phyloP scores from a whole-genome alignment of 2,797 vertebrate genomes.

The Gambusia yucatana region DNA sequence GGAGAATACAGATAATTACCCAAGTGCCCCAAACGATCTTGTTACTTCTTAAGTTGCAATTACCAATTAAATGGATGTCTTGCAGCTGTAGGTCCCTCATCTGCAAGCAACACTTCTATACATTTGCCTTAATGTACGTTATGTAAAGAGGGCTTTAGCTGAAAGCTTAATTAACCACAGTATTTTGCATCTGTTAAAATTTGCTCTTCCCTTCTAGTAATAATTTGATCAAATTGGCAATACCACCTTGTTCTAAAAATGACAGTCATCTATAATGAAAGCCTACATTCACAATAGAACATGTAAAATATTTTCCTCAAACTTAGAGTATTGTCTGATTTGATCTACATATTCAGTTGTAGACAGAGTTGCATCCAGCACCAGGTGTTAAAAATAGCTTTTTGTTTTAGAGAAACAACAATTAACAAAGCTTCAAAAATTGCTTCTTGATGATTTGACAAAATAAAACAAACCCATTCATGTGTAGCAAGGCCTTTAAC shows the following conservation, averaged over 20 bases:
- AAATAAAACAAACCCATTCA: neutral
- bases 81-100: slow-evolving; percentile 15
- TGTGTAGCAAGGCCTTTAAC: neutral
- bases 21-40: slow-evolving; percentile 39
- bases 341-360: neutral
- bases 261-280: too few species aligned
- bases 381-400: neutral
- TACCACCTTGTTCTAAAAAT: neutral
- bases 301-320: neutral
- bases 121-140: neutral
- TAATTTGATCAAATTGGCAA: neutral
- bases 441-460: neutral
- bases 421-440: neutral
- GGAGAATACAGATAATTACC: slow-evolving; percentile 58
- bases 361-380: neutral
- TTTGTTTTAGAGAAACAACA: neutral
- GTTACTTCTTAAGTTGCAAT: slow-evolving; percentile 23
- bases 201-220: neutral
- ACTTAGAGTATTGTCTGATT: neutral
- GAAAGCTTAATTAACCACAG: slow-evolving; percentile 1
- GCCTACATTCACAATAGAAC: neutral
- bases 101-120: slow-evolving; percentile 6
- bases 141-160: slow-evolving; percentile 9
- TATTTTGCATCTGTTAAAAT: neutral
- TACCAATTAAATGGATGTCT: slow-evolving; percentile 21